Percentiles rank a stretch among this genome's conserved stretches.
Conservation (phyloP, 2,797 vertebrate species). For the Gymnoscopelus braueri region DNA sequence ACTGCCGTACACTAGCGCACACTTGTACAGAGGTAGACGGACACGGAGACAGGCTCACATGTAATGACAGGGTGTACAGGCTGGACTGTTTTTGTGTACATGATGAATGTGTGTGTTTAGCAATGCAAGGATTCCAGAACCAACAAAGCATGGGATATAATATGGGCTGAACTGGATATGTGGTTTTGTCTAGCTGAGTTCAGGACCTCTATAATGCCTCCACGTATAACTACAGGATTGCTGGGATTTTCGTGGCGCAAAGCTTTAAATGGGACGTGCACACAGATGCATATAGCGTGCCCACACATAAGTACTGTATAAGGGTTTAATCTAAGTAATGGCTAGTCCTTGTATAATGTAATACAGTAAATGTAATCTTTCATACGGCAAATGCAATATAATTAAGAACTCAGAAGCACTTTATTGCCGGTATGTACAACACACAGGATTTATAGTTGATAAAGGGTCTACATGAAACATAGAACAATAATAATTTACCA, state of each 20-base stretch:
- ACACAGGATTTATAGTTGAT: no score
- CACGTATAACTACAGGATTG: slow-evolving; percentile 27
- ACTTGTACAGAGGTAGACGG: slow-evolving; percentile 19
- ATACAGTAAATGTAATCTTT: no score
- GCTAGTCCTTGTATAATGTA: no score
- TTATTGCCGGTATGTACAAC: no score
- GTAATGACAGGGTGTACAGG: slow-evolving; percentile 57
- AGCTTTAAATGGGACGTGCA: not conserved
- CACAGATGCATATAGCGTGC: not conserved
- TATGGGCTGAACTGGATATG: slow-evolving; percentile 35
- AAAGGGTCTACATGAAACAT: no score
- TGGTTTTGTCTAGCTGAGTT: slow-evolving; percentile 49
- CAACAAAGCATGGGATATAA: slow-evolving; percentile 43
- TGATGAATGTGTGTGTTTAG: slow-evolving; percentile 33
- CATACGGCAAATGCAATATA: no score
- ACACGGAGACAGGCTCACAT: slow-evolving; percentile 27
- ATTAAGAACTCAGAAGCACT: no score
- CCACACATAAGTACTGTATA: no score
- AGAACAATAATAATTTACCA: no score
- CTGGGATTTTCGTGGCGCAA: slow-evolving; percentile 24
- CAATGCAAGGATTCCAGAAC: slow-evolving; percentile 44
- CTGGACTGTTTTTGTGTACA: slow-evolving; percentile 63
- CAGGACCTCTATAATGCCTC: slow-evolving; percentile 49
- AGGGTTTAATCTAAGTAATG: no score
- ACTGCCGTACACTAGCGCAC: slow-evolving; percentile 19